Evolutionary conservation across 2,797 vertebrate genomes (phyloP), one percentile per base, ranked within the genome.

Genomic region (Harpagifer antarcticus): DNA sequence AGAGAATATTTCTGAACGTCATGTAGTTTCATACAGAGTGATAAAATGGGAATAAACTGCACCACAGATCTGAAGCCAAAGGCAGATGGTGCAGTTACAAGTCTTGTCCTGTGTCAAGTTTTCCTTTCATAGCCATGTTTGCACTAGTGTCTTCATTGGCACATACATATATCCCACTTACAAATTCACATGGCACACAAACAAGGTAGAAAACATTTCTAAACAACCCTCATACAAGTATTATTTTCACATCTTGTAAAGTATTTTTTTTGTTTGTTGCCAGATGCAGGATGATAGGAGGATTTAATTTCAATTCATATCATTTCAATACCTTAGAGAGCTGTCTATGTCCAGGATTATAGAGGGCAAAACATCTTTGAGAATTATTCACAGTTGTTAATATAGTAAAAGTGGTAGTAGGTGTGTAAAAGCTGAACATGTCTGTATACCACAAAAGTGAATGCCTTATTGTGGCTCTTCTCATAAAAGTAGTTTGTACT

Each of bases 31-130:
- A 16, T 48, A 42, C 47, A 53, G 23, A 42, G 37, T 68, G 67
- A 19, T 45, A 74, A 55, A 40, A 45, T 15, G 4, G 59, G 33
- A 71, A 67, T 71, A 37, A 23, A 53, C 27, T 54, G 48, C 40
- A 54, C 52, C 45, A 47, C 40, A 68, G 33, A 56, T 63, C 33
- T 74, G 31, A 12, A 72, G 72, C 49, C 43, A 52, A 53, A 78
- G 56, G 43, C 56, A 78, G 52, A 72, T 60, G 74, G 19, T 43
- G 63, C 13, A 3, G 47, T 78, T 56, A 44, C 55, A 73, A 67
- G 65, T 56, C 65, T 8, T 50, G 19, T 58, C 53, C 45, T 73
- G 69, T 76, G 69, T 55, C 48, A 56, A 79, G 60, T 70, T 68
- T 56, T 57, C 7, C 44, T 72, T 43, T 73, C 13, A 40, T 37